Conservation (phyloP, 2,888 invertebrate genomes). For the Cryptops parisi region DNA sequence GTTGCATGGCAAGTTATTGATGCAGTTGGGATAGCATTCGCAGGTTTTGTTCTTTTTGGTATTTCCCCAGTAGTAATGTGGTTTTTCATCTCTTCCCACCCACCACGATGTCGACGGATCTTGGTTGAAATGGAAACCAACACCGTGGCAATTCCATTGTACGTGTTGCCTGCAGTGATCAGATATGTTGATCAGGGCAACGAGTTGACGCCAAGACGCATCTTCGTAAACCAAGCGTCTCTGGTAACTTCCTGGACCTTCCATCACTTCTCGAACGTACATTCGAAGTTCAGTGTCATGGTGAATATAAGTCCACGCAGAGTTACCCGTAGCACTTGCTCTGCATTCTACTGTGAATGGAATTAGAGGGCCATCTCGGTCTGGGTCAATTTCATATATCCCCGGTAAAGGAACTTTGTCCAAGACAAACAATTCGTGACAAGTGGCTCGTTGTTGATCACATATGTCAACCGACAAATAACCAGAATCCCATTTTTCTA, state of each 20-base stretch:
- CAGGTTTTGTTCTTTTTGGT: constrained; percentile 19
- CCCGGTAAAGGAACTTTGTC: constrained; percentile 20
- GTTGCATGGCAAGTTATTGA: constrained; percentile 20
- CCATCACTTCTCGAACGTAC: constrained; percentile 21
- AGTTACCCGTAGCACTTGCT: constrained; percentile 13
- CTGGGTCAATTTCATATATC: constrained; percentile 22
- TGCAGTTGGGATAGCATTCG: constrained; percentile 20
- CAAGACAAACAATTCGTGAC: constrained; percentile 20
- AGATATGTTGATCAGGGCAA: constrained; percentile 20
- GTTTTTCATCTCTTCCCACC: constrained; percentile 18
- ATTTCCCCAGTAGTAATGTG: constrained; percentile 22
- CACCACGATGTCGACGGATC: constrained; percentile 21
- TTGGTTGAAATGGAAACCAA: constrained; percentile 21
- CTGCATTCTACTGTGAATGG: constrained; percentile 22
- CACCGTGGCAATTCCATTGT: constrained; percentile 22
- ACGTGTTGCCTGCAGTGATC: constrained; percentile 22
- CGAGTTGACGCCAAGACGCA: constrained; percentile 19
- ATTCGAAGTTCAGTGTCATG: constrained; percentile 23
- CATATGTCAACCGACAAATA: not conserved
- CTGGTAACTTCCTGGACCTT: constrained; percentile 22
- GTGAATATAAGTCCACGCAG: constrained; percentile 22
- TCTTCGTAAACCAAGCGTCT: constrained; percentile 21
- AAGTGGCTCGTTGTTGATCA: constrained; percentile 16
- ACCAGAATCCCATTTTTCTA: no score
- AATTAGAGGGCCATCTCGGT: constrained; percentile 19